Evolutionary conservation across 2,113 vertebrate genomes (phyloP), one percentile per base, ranked within the genome.

Genomic region (Lepus americanus): DNA sequence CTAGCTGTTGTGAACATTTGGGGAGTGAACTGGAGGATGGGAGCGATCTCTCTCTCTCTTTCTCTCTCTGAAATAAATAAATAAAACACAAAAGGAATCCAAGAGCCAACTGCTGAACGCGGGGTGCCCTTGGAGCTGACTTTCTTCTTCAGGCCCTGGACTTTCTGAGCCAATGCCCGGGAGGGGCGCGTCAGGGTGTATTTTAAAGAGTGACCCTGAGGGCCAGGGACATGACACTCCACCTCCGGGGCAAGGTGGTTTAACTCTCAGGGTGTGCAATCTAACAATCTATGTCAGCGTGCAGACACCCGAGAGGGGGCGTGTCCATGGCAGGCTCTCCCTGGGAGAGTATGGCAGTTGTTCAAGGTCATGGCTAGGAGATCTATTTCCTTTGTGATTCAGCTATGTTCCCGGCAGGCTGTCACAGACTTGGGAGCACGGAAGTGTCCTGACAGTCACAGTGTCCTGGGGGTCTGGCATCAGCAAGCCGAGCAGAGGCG

Each of bases 271-370:
- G 0, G 0, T 29, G 36, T 59, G 22, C 33, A 78, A 53, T 23
- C 81, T 53, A 77, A 49, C 44, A 77, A 19, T 80, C n/a, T 67
- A 44, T 81, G 80, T 87, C 66, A 84, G 31, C 0, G 0, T 39
- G 51, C 53, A 51, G 49, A 53, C 67, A 13, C 2, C 9, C n/a
- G 36, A 61, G 63, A 84, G 33, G 74, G 44, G 19, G 3, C 22
- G 9, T 49, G 90, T 80, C 67, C 76, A 92, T 91, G 77, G 70
- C 76, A 80, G 61, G 33, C 27, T 61, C 33, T 69, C 25, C 49
- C 61, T 55, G 11, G n/a, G 22, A 66, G 29, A 85, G n/a, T 64
- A 44, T 6, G 9, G n/a, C 22, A 12, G 23, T 49, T 12, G n/a
- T 51, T 39, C 51, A 70, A 85, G 31, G 36, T 80, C 80, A 66